Evolutionary conservation across 2,113 vertebrate species (phyloP).

Genomic region (Phalacrocorax carbo): DNA sequence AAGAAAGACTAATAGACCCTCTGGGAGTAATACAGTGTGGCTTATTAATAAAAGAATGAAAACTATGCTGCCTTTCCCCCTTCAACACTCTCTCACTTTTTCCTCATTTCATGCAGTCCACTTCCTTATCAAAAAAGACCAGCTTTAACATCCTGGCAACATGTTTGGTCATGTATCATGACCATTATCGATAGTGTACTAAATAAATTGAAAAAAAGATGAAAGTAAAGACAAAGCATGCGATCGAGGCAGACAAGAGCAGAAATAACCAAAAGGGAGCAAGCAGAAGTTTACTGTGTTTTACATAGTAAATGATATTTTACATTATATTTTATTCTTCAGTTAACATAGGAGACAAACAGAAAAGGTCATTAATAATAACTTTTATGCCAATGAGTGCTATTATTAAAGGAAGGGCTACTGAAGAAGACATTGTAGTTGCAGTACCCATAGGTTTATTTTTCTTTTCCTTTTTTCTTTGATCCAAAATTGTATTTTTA

Average conservation of each 20-base stretch:
- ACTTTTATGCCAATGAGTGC: not conserved
- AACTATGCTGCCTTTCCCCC: not conserved
- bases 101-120: not conserved
- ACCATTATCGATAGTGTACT: not conserved
- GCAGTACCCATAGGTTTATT: not conserved
- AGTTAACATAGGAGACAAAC: not conserved
- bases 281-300: not conserved
- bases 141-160: not conserved
- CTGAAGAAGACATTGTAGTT: not conserved
- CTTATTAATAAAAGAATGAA: not conserved
- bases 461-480: not conserved
- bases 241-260: not conserved
- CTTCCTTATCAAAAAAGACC: not conserved
- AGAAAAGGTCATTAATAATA: not conserved
- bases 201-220: not conserved
- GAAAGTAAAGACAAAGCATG: not conserved
- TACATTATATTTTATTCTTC: not conserved
- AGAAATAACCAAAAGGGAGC: not conserved
- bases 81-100: not conserved
- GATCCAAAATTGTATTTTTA: not conserved
- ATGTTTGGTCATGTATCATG: not conserved
- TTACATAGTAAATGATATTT: not conserved
- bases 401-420: not conserved
- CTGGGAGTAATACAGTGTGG: not conserved
- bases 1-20: not conserved